Base-by-base conservation (phyloP, 2,888 invertebrate genomes). In the Zaprionus bogoriensis region DNA sequence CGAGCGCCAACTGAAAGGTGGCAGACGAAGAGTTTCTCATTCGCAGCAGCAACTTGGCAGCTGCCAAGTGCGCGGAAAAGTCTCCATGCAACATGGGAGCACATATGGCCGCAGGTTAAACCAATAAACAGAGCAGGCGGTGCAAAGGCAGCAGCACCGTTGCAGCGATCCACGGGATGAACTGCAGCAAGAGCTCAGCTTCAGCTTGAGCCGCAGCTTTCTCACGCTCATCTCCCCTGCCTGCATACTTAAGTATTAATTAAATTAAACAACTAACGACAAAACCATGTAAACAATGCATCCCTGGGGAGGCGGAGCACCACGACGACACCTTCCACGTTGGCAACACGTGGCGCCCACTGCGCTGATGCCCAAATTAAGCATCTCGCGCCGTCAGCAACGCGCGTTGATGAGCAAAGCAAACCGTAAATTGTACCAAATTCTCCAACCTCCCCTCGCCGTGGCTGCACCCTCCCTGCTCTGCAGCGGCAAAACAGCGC, bases 251-350 rank as follows among this genome's bases (percentile, higher is more conserved):
- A 68, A 57, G 46, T 62, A 71, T 74, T 81, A 87, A 81, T 81
- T 81, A 67, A 81, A 87, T 81, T 84, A 81, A 84, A 84, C 50
- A 65, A 81, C 85, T 81, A 81, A 81, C 66, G 67, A 84, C 82
- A 84, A 68, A 84, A 63, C 42, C 59, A 67, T 87, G 87, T 80
- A 87, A 80, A 87, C 82, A 80, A 50, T 39, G 38, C 14, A 48
- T 14, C 67, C 47, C 54, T 22, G 14, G 51, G 45, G 68, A 50
- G 25, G 30, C n/a, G 62, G 51, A 54, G 55, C 58, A 48, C 17
- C 19, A 39, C 25, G 58, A 50, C 42, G 47, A 60, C 79, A 75
- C 75, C 75, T 75, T 78, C 45, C 36, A 58, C 69, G 62, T 45
- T 51, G 48, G 58, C 32, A 80, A 53, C 80, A 87, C 80, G 80